Percentiles rank a stretch among this genome's conserved stretches.
Conservation (phyloP, 2,888 invertebrate genomes). For the Meganola albula region DNA sequence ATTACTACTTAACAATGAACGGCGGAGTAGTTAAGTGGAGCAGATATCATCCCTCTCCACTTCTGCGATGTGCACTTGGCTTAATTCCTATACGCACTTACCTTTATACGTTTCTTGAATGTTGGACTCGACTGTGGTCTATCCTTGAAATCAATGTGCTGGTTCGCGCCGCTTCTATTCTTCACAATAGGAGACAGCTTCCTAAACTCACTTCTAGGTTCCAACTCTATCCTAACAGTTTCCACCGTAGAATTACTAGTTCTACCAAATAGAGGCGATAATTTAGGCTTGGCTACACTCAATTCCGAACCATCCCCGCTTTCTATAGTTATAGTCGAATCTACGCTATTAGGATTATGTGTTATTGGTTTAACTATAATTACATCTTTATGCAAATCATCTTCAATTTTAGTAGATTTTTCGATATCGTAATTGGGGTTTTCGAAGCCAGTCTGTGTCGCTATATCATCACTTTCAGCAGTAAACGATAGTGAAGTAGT, state of each 20-base stretch:
- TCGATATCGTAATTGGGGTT: constrained; percentile 59
- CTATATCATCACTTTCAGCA: constrained; percentile 52
- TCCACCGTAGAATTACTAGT: constrained; percentile 46
- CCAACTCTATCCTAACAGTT: constrained; percentile 57
- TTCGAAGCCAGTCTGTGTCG: constrained; percentile 67
- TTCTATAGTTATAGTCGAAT: constrained; percentile 64
- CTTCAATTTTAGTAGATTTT: constrained; percentile 29
- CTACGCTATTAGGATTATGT: constrained; percentile 44
- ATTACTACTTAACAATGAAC: too few relatives aligned
- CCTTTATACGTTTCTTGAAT: constrained; percentile 46
- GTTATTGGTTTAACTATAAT: constrained; percentile 62
- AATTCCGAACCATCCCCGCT: constrained; percentile 50
- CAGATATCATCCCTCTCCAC: too few relatives aligned
- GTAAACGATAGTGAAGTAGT: constrained; percentile 50
- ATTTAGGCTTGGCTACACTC: constrained; percentile 50
- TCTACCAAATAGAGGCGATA: constrained; percentile 65
- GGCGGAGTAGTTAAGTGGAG: too few relatives aligned
- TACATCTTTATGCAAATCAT: constrained; percentile 40
- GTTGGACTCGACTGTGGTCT: constrained; percentile 68
- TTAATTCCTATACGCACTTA: too few relatives aligned
- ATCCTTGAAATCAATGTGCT: constrained; percentile 59
- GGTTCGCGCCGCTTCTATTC: constrained; percentile 43
- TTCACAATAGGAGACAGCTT: constrained; percentile 64
- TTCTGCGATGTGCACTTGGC: too few relatives aligned
- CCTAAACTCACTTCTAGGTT: constrained; percentile 58